Evolutionary conservation across 2,797 vertebrate genomes (phyloP), one percentile per base, ranked within the genome.

Genomic region (Zenarchopterus dispar): DNA sequence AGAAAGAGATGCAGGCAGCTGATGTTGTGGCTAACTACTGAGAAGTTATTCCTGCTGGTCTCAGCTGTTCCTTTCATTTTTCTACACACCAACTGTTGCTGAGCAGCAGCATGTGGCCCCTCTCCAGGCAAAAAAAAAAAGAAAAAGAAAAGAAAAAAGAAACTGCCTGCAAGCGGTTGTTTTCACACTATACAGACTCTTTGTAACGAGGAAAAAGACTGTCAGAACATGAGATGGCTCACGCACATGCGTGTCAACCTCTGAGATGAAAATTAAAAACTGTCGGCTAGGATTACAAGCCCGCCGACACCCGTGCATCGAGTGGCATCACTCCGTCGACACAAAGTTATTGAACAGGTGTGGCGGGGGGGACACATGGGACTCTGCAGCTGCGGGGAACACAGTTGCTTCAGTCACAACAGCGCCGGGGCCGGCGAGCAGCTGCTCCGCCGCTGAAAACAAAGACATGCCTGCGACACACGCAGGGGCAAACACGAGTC

Each of bases 391-490:
- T 90, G 87, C 82, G 52, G 64, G 17, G 56, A 42, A 23, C 63
- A 83, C 85, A 88, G 81, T 81, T 67, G 80, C 64, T 70, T 39
- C 72, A 87, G 84, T 82, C 87, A 87, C 79, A 86, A 75, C 83
- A 84, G 81, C 16, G 6, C 9, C 0, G 9, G 31, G 41, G 69
- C 61, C 3, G 13, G 50, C 19, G 1, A 52, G 64, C 87, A 88
- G 84, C 86, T 84, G 87, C 81, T 63, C 13, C 22, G 0, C 0
- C 0, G 57, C 59, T 24, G 66, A 46, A 77, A 67, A 86, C 84
- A 75, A 84, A 84, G 75, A 53, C 58, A 21, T 26, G 67, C 39
- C 74, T 18, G 53, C 60, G 1, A 58, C 72, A 49, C 63, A 70
- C 7, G 56, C 54, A 58, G 69, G n/a, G 16, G 69, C 49, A 51